Conservation (phyloP, 1,140 invertebrate species). For the Chrysopa pallens region DNA sequence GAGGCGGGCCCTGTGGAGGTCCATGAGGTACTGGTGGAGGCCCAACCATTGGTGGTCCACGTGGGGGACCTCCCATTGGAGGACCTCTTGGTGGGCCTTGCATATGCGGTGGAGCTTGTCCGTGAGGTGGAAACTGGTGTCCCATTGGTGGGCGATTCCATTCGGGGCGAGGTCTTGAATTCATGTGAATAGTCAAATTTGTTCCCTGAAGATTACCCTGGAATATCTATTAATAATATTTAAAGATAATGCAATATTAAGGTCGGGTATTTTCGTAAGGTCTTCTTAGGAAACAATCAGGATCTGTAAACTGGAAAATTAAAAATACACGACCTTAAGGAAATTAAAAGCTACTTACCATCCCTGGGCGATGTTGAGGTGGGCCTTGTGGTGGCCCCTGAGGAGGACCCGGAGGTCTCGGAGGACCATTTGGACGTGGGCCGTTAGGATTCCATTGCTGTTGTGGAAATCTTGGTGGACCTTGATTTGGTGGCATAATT, state of each 20-base stretch:
- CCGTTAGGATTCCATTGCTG: constrained; percentile 31
- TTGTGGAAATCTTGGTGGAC: constrained; percentile 34
- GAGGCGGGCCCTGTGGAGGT: constrained; percentile 39
- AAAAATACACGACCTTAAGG: not conserved
- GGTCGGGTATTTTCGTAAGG: too few species aligned
- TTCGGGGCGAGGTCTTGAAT: constrained; percentile 44
- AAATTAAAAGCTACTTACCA: constrained; percentile 28
- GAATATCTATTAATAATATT: constrained; percentile 20
- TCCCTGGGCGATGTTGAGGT: constrained; percentile 42
- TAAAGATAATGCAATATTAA: constrained; percentile 1
- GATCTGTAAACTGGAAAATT: not conserved
- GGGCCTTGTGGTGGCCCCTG: constrained; percentile 35
- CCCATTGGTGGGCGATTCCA: constrained; percentile 57
- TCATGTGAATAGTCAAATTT: constrained; percentile 24
- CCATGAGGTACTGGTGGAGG: constrained; percentile 34
- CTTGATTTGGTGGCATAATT: constrained; percentile 29
- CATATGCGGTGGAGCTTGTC: constrained; percentile 38
- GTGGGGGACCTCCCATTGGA: constrained; percentile 34
- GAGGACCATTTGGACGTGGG: constrained; percentile 33
- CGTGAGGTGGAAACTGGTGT: constrained; percentile 27
- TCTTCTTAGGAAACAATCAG: too few species aligned
- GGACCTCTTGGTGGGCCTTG: constrained; percentile 52
- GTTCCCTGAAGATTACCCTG: constrained; percentile 41
- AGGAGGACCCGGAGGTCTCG: constrained; percentile 31
- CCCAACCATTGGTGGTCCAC: constrained; percentile 26